Conservation (phyloP, 2,797 vertebrate genomes). For the Clamator glandarius region DNA sequence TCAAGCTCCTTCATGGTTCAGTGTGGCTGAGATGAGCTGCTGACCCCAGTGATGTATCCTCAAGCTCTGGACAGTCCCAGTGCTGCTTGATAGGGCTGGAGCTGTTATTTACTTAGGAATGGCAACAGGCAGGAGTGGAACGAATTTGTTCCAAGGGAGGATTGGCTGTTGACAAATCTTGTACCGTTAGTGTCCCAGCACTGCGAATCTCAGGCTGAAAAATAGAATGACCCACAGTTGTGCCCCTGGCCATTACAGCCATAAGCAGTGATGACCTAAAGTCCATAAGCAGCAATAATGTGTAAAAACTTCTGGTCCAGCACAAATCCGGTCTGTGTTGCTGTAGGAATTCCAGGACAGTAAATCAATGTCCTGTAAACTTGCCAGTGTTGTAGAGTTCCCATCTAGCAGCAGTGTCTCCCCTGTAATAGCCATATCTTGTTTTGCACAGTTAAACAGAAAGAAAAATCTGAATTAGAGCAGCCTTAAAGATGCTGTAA, state of each 20-base stretch:
- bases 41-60: neutral
- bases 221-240: neutral
- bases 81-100: neutral
- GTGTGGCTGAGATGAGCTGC: neutral
- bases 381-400: neutral
- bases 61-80: fast-evolving
- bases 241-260: neutral
- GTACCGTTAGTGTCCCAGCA: neutral
- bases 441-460: neutral
- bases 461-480: neutral
- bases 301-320: neutral
- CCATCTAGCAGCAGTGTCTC: neutral
- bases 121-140: neutral
- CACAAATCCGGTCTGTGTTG: neutral
- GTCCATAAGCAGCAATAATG: neutral
- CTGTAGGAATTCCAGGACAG: neutral
- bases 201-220: neutral
- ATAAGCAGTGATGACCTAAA: neutral
- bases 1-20: neutral
- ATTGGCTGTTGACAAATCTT: neutral
- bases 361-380: neutral
- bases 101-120: neutral
- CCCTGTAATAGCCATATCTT: neutral
- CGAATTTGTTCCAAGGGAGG: neutral
- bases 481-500: neutral